A percentile compares a stretch with the other conserved stretches of the same genome.
phyloP scores from a whole-genome alignment of 1,140 invertebrate species.

The Pseudachorutes palmiensis region DNA sequence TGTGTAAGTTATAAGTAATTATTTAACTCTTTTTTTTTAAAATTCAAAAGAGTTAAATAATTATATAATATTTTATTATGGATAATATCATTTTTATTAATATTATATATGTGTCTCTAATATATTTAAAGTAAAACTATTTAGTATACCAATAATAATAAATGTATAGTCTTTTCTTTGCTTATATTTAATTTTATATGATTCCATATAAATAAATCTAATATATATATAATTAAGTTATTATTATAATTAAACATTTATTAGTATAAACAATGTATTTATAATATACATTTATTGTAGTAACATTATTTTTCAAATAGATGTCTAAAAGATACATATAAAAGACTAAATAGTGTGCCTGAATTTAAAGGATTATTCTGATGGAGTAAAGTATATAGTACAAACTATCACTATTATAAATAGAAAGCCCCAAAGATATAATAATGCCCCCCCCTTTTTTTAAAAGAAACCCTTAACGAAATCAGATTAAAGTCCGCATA shows the following conservation, averaged over 20 bases:
- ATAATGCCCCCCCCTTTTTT: no score
- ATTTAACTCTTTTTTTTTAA: slow-evolving; percentile 19
- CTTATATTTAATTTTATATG: slow-evolving; percentile 12
- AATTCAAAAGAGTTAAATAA: slow-evolving; percentile 11
- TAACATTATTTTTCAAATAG: neutral
- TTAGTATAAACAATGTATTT: slow-evolving; percentile 19
- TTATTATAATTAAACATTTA: slow-evolving; percentile 6
- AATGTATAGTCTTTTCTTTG: slow-evolving; percentile 17
- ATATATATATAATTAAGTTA: slow-evolving; percentile 19
- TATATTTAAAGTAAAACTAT: slow-evolving; percentile 16
- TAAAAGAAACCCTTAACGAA: no score
- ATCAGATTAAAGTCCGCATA: no score
- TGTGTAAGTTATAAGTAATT: slow-evolving; percentile 9
- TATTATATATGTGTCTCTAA: neutral
- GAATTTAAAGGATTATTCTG: slow-evolving; percentile 38
- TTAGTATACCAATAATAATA: slow-evolving; percentile 19
- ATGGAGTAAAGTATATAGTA: slow-evolving; percentile 34
- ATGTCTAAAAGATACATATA: neutral
- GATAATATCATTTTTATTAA: neutral
- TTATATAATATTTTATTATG: slow-evolving; percentile 3
- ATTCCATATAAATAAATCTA: slow-evolving; percentile 8
- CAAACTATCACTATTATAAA: slow-evolving; percentile 21
- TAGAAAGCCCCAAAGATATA: no score
- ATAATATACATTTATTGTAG: slow-evolving; percentile 2
- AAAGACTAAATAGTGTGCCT: slow-evolving; percentile 31